Percentiles rank a stretch among this genome's conserved stretches.
These are phyloP conservation scores for Germaria angustata DNA, from an alignment of 2,888 invertebrate species.

Conservation along the genomic window DNA sequence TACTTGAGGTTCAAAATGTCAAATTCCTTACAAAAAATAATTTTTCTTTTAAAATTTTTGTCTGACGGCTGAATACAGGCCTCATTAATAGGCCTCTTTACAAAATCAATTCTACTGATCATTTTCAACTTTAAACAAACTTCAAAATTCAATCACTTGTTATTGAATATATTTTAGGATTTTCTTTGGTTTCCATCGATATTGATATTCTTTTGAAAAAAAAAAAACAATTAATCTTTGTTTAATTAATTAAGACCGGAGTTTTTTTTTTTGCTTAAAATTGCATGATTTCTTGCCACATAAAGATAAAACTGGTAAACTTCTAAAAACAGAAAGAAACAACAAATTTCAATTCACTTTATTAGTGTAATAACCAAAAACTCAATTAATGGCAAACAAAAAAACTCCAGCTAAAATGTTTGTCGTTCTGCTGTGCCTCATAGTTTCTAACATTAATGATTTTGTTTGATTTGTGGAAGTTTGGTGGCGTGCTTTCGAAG, in stretches of 20 bases:
- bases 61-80: no score
- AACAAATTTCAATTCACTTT: background rate
- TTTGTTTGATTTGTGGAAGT: constrained; percentile 2
- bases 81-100: no score
- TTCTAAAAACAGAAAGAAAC: background rate
- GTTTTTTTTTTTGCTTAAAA: constrained; percentile 18
- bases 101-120: no score
- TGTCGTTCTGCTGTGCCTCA: background rate
- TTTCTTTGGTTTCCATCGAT: constrained; percentile 12
- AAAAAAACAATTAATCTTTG: constrained; percentile 56
- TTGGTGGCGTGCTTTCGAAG: constrained; percentile 34
- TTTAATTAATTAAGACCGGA: constrained; percentile 59
- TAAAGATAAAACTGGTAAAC: constrained; percentile 13
- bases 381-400: constrained; percentile 15
- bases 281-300: constrained; percentile 29
- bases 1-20: no score
- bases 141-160: background rate
- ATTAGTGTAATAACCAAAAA: background rate
- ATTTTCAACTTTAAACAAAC: no score
- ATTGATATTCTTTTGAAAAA: constrained; percentile 37
- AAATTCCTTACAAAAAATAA: no score
- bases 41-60: no score
- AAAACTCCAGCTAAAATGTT: background rate
- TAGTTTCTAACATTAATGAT: constrained; percentile 1
- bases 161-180: background rate